Base-by-base conservation (phyloP, 2,113 vertebrate species). In the Pangasianodon gigas region DNA sequence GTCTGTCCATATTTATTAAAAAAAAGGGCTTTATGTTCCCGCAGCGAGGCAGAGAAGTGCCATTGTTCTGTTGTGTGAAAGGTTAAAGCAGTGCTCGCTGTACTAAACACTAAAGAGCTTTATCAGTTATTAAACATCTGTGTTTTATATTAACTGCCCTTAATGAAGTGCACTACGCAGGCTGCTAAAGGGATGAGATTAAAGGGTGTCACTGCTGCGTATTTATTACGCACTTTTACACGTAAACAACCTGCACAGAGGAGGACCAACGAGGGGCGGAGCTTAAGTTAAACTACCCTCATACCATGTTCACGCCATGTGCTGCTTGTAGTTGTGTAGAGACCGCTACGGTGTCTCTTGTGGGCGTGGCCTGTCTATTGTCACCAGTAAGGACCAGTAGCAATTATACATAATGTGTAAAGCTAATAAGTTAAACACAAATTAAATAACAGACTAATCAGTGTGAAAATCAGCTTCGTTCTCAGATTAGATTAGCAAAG, bases 1-100 rank as follows among this genome's bases (percentile, higher is more conserved):
- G 19, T 86, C 67, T 74, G 65, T 52, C 37, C 65, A 32, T 54
- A 37, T 86, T 74, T 75, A 69, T 74, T 24, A 52, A 71, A 85
- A 41, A 26, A 21, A 32, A 41, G 44, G 18, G 48, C n/a, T 71
- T 86, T 29, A 21, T 56, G 48, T n/a, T 74, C 67, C 21, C 1
- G 32, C 10, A 7, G 26, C 11, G 29, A 29, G 85, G 46, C 48
- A 44, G 69, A n/a, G 11, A 5, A 75, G 48, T 58, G 32, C 32
- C 52, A 41, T 8, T 16, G 51, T 26, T 18, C 48, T 48, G 11
- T 18, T 74, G 65, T 41, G 65, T 86, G 24, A 71, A 74, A 52
- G 85, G 46, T 32, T 71, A 71, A 54, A 86, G 18, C 26, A 19
- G 29, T 8, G 85, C 65, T 54, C 29, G 26, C 60, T 44, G 10